These are phyloP conservation scores for Diaperis boleti DNA, from an alignment of 2,888 invertebrate species.

Conservation along the genomic window DNA sequence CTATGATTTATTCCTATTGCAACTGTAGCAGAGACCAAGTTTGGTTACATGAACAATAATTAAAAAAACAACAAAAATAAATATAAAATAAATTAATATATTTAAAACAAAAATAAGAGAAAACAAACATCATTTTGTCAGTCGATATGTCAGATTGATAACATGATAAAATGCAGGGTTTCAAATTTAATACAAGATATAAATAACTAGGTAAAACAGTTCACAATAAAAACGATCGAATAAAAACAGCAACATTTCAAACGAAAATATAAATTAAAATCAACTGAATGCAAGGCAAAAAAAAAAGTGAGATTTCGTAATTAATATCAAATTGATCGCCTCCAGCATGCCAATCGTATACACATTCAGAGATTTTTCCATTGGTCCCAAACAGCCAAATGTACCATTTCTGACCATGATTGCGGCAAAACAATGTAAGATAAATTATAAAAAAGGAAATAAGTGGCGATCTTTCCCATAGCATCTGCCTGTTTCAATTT, in stretches of 20 bases:
- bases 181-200: conserved; percentile 25
- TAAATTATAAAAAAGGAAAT: conserved; percentile 16
- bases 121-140: conserved; percentile 60
- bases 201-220: conserved; percentile 37
- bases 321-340: conserved; percentile 47
- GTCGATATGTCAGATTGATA: conserved; percentile 54
- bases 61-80: conserved; percentile 55
- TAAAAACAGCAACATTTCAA: conserved; percentile 33
- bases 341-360: conserved; percentile 51
- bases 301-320: conserved; percentile 37
- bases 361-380: conserved; percentile 47
- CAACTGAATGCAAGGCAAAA: conserved; percentile 49
- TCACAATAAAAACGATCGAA: conserved; percentile 34
- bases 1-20: conserved; percentile 47
- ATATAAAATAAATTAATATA: conserved; percentile 63
- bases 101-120: conserved; percentile 60
- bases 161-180: conserved; percentile 28
- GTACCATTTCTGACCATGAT: conserved; percentile 45
- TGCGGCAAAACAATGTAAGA: conserved; percentile 41
- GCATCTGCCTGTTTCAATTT: conserved; percentile 2
- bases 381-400: conserved; percentile 48
- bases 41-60: conserved; percentile 56
- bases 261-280: conserved; percentile 40
- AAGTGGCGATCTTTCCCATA: conserved; percentile 8
- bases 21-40: conserved; percentile 51